These are phyloP conservation scores for Morpho achilles DNA, from an alignment of 2,888 invertebrate species.

Conservation along the genomic window DNA sequence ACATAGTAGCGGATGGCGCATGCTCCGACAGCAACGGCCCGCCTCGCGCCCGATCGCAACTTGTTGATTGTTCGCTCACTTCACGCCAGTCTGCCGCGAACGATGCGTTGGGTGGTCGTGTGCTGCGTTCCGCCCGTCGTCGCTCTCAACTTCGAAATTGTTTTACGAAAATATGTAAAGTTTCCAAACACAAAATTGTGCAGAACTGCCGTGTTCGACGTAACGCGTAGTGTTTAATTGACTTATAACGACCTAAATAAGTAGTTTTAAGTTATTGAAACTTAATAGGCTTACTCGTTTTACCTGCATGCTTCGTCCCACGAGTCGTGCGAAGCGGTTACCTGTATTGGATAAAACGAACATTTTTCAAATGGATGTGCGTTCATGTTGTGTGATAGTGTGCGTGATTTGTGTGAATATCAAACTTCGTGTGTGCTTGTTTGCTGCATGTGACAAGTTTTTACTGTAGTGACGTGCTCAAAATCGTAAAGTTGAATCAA, in stretches of 20 bases:
- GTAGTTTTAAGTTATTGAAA: constrained; percentile 73
- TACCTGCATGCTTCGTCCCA: constrained; percentile 75
- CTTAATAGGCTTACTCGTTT: constrained; percentile 72
- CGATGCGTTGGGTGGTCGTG: constrained; percentile 70
- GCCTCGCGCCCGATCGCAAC: constrained; percentile 64
- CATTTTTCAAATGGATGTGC: constrained; percentile 78
- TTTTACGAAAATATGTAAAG: constrained; percentile 76
- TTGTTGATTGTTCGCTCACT: constrained; percentile 77
- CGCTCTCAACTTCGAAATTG: constrained; percentile 69
- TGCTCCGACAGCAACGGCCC: constrained; percentile 62
- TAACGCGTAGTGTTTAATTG: constrained; percentile 52
- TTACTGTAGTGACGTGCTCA: constrained; percentile 63
- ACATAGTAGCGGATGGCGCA: constrained; percentile 65
- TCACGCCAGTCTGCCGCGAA: constrained; percentile 65
- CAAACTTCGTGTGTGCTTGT: constrained; percentile 60
- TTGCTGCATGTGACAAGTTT: constrained; percentile 66
- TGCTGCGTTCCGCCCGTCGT: constrained; percentile 49
- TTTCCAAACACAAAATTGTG: constrained; percentile 59
- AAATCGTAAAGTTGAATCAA: constrained; percentile 57
- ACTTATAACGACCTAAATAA: constrained; percentile 48
- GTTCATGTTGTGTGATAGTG: constrained; percentile 72
- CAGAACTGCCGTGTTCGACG: constrained; percentile 51
- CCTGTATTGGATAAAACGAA: constrained; percentile 74
- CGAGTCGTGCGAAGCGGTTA: constrained; percentile 68
- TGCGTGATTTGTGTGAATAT: constrained; percentile 67